Percentiles rank a stretch among this genome's conserved stretches.
Evolutionary conservation across 2,888 invertebrate genomes (phyloP).

Genomic region (Dolichomitus sp.): DNA sequence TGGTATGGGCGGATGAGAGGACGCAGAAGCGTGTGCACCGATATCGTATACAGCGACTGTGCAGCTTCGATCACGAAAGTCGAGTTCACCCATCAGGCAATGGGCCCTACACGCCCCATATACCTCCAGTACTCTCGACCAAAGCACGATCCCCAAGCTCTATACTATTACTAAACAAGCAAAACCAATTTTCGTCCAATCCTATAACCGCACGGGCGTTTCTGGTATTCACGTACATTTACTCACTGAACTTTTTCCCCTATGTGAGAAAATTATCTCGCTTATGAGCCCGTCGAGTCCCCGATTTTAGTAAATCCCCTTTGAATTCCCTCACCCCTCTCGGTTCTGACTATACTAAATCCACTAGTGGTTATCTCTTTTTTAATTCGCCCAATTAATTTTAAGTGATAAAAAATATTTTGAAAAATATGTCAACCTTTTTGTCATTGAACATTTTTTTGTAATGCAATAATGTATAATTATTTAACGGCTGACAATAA

Average conservation of each 20-base stretch:
- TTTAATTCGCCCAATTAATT: too few species aligned
- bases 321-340: too few species aligned
- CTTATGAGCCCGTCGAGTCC: too few species aligned
- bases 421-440: too few species aligned
- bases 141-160: neutral
- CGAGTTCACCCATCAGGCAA: slow-evolving; percentile 16
- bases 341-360: too few species aligned
- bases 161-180: slow-evolving; percentile 13
- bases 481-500: too few species aligned
- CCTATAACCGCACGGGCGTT: neutral
- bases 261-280: too few species aligned
- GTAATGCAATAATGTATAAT: too few species aligned
- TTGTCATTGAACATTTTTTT: too few species aligned
- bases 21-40: neutral
- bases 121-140: neutral
- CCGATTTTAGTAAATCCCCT: too few species aligned
- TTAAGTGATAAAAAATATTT: too few species aligned
- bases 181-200: slow-evolving; percentile 21
- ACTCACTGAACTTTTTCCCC: neutral
- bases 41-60: slow-evolving; percentile 20
- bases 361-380: too few species aligned
- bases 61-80: slow-evolving; percentile 13
- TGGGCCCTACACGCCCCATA: neutral
- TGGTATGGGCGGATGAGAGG: neutral
- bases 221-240: neutral